phyloP scores from a whole-genome alignment of 2,888 invertebrate species.

The Thereva unica region DNA sequence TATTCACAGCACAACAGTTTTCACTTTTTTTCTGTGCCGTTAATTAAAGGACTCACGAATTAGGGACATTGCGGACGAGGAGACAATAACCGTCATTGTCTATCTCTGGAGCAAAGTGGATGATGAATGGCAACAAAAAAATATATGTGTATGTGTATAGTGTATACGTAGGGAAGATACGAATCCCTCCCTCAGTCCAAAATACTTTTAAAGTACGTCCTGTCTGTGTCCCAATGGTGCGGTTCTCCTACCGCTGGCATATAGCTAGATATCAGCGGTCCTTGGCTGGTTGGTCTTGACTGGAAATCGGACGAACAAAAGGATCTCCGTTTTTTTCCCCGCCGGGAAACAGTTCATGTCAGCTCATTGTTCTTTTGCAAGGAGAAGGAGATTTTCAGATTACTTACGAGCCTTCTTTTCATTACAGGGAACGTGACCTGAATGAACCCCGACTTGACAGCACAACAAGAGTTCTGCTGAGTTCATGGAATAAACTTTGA shows the following conservation, averaged over 20 bases:
- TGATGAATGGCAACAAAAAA: conserved; percentile 17
- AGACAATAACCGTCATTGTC: conserved; percentile 14
- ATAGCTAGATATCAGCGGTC: too few species aligned
- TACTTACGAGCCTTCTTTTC: conserved; percentile 24
- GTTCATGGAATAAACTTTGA: neutral
- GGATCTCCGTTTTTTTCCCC: neutral
- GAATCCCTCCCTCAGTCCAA: neutral
- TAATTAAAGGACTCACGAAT: conserved; percentile 19
- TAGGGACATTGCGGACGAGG: neutral
- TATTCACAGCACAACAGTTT: conserved; percentile 7
- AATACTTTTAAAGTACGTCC: conserved; percentile 10
- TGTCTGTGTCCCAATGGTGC: too few species aligned
- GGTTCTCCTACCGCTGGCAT: too few species aligned
- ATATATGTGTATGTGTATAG: too few species aligned
- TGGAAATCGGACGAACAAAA: conserved; percentile 3
- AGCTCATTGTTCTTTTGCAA: conserved; percentile 23
- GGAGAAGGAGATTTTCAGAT: conserved; percentile 20
- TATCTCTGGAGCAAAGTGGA: conserved; percentile 13
- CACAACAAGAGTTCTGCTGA: neutral
- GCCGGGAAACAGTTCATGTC: conserved; percentile 19
- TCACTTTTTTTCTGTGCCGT: neutral
- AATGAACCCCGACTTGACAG: neutral
- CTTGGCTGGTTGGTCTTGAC: neutral
- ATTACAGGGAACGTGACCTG: conserved; percentile 28
- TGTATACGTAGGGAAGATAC: neutral